Conservation (phyloP, 1,140 invertebrate species). For the Euborellia annulipes region DNA sequence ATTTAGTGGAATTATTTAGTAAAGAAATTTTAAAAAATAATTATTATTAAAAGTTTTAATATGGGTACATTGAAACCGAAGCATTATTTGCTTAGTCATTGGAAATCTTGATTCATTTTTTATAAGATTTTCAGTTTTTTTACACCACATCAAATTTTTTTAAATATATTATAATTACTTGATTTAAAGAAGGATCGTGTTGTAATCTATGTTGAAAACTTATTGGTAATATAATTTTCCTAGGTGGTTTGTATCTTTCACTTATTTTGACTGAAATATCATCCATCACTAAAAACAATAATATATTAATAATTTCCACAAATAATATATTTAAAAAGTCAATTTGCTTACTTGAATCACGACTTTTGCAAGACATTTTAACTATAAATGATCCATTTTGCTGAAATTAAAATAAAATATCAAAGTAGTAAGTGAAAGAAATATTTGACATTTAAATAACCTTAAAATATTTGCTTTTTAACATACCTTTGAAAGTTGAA, state of each 20-base stretch:
- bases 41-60: not conserved
- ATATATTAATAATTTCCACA: too few species aligned
- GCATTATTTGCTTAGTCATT: not conserved
- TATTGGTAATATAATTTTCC: conserved; percentile 48
- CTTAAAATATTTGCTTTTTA: too few species aligned
- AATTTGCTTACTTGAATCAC: too few species aligned
- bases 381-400: too few species aligned
- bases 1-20: conserved; percentile 3
- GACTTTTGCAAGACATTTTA: too few species aligned
- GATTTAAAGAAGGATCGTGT: conserved; percentile 12
- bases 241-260: conserved; percentile 64
- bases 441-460: too few species aligned
- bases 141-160: not conserved
- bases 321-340: too few species aligned
- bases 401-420: too few species aligned
- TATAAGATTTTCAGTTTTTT: not conserved
- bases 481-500: too few species aligned
- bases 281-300: conserved; percentile 44
- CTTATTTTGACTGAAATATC: conserved; percentile 73
- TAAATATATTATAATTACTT: conserved; percentile 3
- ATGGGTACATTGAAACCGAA: too few species aligned
- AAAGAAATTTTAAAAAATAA: not conserved
- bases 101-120: not conserved
- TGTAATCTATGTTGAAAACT: conserved; percentile 41
- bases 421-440: too few species aligned